These are phyloP conservation scores for Chloroclysta siterata DNA, from an alignment of 2,888 invertebrate species.

Conservation along the genomic window DNA sequence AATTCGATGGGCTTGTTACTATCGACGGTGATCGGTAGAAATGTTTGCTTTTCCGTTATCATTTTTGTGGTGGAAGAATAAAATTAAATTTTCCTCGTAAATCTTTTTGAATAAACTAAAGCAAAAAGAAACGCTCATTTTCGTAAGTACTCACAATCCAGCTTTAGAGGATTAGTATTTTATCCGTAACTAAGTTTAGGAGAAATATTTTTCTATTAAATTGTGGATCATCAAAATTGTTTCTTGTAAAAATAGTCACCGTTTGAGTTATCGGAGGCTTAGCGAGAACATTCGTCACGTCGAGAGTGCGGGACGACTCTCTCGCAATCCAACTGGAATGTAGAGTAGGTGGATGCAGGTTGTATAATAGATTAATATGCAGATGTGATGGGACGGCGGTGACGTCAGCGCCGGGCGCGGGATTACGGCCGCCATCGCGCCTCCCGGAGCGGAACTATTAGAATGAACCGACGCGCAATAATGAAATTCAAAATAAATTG, in stretches of 20 bases:
- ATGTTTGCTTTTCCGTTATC: neutral
- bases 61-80: neutral
- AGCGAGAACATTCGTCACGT: neutral
- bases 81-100: neutral
- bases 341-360: conserved; percentile 6
- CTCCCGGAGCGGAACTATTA: conserved; percentile 11
- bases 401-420: conserved; percentile 8
- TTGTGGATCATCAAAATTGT: conserved; percentile 35
- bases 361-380: conserved; percentile 22
- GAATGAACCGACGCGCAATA: conserved; percentile 21
- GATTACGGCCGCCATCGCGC: conserved; percentile 5
- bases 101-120: conserved; percentile 22
- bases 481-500: conserved; percentile 29
- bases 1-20: conserved; percentile 4
- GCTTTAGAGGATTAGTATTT: conserved; percentile 40
- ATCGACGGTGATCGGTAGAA: neutral
- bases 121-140: conserved; percentile 28
- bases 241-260: conserved; percentile 16
- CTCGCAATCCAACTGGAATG: conserved; percentile 4
- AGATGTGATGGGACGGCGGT: conserved; percentile 16
- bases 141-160: conserved; percentile 36
- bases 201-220: conserved; percentile 38
- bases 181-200: conserved; percentile 36
- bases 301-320: neutral
- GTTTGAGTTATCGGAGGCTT: neutral